A percentile compares a stretch with the other conserved stretches of the same genome.
Conservation (phyloP, 1,140 invertebrate genomes). For the Nephotettix cincticeps region DNA sequence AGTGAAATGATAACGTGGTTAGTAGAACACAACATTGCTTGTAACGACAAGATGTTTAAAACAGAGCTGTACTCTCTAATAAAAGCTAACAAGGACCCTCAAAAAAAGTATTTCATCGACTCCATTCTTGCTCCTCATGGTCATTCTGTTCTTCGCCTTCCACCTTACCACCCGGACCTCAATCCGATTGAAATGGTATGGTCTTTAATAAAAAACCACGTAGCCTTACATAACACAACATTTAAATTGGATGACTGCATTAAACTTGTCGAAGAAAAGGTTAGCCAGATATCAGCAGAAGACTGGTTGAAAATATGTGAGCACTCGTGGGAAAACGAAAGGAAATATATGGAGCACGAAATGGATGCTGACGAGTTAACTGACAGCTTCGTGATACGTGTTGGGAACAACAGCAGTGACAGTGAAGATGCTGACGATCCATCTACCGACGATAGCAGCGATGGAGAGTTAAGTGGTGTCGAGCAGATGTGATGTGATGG, state of each 20-base stretch:
- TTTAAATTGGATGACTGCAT: slow-evolving; percentile 6
- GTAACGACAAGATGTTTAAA: slow-evolving; percentile 16
- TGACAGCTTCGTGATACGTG: not conserved
- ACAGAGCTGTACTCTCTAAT: slow-evolving; percentile 12
- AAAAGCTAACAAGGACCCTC: not conserved
- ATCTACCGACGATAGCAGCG: not conserved
- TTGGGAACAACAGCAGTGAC: not conserved
- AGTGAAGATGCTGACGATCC: not conserved
- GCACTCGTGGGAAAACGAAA: not conserved
- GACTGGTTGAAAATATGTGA: not conserved
- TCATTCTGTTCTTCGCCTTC: too few species aligned
- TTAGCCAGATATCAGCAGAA: not conserved
- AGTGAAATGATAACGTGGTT: slow-evolving; percentile 40
- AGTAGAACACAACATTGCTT: slow-evolving; percentile 28
- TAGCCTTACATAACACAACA: not conserved
- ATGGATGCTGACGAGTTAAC: not conserved
- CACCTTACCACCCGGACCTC: too few species aligned
- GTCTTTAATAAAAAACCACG: not conserved
- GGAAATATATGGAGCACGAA: not conserved
- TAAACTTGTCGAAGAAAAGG: not conserved
- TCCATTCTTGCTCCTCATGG: not conserved
- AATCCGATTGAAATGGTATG: slow-evolving; percentile 10
- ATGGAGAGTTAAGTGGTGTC: not conserved
- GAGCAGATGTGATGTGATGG: not conserved
- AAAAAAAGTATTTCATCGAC: not conserved